phyloP scores from a whole-genome alignment of 2,888 invertebrate genomes.

The Phalangium opilio region DNA sequence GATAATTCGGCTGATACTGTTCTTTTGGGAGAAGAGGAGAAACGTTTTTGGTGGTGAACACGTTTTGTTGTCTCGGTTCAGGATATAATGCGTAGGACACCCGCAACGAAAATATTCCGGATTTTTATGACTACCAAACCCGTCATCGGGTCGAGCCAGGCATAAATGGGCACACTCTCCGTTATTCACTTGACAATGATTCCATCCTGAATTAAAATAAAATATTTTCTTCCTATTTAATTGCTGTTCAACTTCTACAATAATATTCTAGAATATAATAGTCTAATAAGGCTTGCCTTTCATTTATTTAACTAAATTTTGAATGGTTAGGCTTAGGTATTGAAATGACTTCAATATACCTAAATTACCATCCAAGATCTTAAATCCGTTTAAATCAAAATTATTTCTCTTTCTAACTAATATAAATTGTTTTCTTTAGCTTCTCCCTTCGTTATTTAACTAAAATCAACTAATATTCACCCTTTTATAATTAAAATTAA shows the following conservation, averaged over 20 bases:
- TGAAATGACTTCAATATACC: too few relatives aligned
- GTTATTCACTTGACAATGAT: slow-evolving; percentile 58
- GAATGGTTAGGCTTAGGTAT: too few relatives aligned
- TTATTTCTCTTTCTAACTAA: too few relatives aligned
- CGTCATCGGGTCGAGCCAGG: slow-evolving; percentile 44
- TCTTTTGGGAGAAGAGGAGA: slow-evolving; percentile 69
- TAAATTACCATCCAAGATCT: too few relatives aligned
- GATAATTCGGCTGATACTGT: slow-evolving; percentile 61
- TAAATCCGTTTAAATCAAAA: too few relatives aligned
- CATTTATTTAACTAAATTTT: too few relatives aligned
- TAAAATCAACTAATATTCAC: too few relatives aligned
- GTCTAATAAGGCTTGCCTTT: too few relatives aligned
- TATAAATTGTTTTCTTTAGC: too few relatives aligned
- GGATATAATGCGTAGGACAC: slow-evolving; percentile 67
- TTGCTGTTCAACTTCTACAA: background rate
- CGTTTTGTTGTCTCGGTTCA: slow-evolving; percentile 51
- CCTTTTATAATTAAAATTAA: too few relatives aligned
- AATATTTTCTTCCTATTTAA: background rate
- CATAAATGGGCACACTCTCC: slow-evolving; percentile 74
- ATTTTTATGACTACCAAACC: slow-evolving; percentile 22
- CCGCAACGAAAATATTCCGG: slow-evolving; percentile 45
- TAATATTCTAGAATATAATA: too few relatives aligned
- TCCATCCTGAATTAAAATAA: slow-evolving; percentile 36
- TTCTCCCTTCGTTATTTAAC: too few relatives aligned
- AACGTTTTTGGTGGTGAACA: slow-evolving; percentile 73